phyloP scores from a whole-genome alignment of 2,888 invertebrate species.

The Nematopogon swammerdamellus region DNA sequence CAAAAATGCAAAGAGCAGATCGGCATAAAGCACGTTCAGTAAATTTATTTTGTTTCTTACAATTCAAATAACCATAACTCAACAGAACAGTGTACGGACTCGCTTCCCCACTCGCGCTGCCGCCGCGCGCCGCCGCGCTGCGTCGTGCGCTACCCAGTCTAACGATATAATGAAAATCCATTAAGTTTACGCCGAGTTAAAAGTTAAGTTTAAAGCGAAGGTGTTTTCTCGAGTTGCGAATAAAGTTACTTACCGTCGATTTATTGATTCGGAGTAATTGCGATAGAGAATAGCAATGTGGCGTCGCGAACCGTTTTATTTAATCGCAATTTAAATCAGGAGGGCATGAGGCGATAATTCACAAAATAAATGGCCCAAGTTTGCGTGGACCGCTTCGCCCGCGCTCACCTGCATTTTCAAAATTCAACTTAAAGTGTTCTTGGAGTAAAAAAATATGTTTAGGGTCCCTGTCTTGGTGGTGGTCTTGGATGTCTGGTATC shows the following conservation, averaged over 20 bases:
- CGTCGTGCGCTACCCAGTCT: slow-evolving; percentile 53
- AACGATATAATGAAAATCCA: slow-evolving; percentile 54
- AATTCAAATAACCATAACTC: slow-evolving; percentile 58
- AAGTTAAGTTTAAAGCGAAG: slow-evolving; percentile 39
- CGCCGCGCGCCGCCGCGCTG: too few species aligned
- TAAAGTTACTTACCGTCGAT: slow-evolving; percentile 48
- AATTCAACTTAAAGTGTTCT: too few species aligned
- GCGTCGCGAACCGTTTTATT: not conserved
- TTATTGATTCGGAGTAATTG: slow-evolving; percentile 32
- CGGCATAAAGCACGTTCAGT: slow-evolving; percentile 53
- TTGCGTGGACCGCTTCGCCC: too few species aligned
- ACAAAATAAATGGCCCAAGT: too few species aligned
- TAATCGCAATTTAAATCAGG: too few species aligned
- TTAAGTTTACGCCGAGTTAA: slow-evolving; percentile 36
- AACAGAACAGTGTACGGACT: slow-evolving; percentile 25
- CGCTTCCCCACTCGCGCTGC: too few species aligned
- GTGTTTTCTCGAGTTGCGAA: slow-evolving; percentile 37
- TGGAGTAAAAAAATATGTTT: too few species aligned
- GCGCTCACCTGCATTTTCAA: too few species aligned
- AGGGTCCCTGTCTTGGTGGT: too few species aligned
- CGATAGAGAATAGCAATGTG: not conserved
- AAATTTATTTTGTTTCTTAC: slow-evolving; percentile 58
- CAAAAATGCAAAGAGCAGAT: slow-evolving; percentile 58
- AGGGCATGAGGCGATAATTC: too few species aligned
- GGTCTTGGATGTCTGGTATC: too few species aligned